Evolutionary conservation across 1,140 invertebrate genomes (phyloP).

Genomic region (Idris sp.): DNA sequence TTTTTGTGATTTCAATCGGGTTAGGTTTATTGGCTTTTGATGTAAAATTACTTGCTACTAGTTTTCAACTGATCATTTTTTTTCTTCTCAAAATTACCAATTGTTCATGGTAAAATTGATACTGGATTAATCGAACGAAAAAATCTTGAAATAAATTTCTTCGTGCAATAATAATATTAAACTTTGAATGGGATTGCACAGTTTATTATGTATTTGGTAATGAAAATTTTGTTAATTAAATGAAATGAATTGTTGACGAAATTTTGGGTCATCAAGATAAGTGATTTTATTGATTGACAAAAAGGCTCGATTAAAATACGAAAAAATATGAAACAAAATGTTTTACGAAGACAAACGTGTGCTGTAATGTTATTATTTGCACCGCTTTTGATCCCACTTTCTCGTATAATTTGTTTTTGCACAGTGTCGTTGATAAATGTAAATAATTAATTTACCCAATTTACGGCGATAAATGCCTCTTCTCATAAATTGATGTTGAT

Average conservation of each 20-base stretch:
- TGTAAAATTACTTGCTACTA: background rate
- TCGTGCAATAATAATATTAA: no score
- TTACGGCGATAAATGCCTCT: background rate
- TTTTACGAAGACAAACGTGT: background rate
- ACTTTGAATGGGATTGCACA: no score
- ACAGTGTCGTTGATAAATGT: background rate
- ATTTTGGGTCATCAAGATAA: constrained; percentile 2
- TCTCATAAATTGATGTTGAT: background rate
- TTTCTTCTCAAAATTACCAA: no score
- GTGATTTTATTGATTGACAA: background rate
- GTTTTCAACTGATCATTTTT: background rate
- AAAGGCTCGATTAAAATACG: background rate
- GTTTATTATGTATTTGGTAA: no score
- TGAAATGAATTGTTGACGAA: no score
- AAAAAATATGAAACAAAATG: background rate
- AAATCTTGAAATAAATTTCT: no score
- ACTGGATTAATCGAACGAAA: no score
- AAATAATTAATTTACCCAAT: constrained; percentile 6
- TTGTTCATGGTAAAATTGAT: no score
- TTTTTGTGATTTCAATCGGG: constrained; percentile 6
- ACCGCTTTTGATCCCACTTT: constrained; percentile 1
- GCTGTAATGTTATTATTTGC: constrained; percentile 6
- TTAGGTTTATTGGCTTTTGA: constrained; percentile 2
- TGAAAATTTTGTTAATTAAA: no score
- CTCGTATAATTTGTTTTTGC: background rate